phyloP scores from a whole-genome alignment of 2,797 vertebrate genomes.

The Manis javanica region DNA sequence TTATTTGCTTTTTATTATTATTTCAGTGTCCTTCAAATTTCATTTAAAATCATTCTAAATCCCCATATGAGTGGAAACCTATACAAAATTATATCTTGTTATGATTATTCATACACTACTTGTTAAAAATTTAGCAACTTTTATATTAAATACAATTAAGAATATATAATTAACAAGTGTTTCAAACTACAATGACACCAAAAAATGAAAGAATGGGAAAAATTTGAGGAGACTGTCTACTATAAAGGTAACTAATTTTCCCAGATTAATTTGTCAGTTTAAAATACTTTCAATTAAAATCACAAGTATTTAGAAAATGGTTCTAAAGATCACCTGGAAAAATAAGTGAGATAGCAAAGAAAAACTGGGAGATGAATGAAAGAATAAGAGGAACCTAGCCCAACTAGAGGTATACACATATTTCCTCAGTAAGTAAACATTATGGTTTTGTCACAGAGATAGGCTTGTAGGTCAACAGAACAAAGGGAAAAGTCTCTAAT shows the following conservation, averaged over 20 bases:
- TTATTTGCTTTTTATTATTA: not conserved
- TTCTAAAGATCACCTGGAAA: constrained; percentile 18
- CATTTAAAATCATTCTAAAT: not conserved
- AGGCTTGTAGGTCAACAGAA: not conserved
- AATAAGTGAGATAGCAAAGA: not conserved
- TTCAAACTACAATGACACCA: not conserved
- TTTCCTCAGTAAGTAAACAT: not conserved
- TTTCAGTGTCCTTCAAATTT: not conserved
- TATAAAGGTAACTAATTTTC: not conserved
- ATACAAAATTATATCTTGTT: not conserved
- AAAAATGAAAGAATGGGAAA: not conserved
- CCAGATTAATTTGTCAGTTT: not conserved
- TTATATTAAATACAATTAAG: not conserved
- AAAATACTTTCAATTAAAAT: not conserved
- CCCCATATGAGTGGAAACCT: not conserved
- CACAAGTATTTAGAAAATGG: not conserved
- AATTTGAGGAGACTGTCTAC: not conserved
- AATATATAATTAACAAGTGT: not conserved
- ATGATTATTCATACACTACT: not conserved
- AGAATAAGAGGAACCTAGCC: not conserved
- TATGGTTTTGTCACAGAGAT: not conserved
- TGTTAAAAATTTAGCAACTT: not conserved
- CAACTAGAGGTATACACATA: not conserved
- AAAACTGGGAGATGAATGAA: not conserved
- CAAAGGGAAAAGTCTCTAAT: not conserved